These are phyloP conservation scores for Phragmatobia fuliginosa DNA, from an alignment of 2,888 invertebrate species.

Conservation along the genomic window DNA sequence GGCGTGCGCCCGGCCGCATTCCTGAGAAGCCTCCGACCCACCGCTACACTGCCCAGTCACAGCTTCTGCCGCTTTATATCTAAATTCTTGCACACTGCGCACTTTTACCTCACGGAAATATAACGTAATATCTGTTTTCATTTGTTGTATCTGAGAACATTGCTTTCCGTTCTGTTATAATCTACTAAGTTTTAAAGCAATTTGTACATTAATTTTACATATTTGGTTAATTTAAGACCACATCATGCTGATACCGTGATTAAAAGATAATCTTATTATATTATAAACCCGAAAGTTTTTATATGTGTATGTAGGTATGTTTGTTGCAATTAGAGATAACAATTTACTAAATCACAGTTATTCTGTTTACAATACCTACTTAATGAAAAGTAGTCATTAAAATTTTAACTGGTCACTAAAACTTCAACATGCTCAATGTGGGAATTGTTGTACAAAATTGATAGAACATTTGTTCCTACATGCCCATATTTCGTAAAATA, in stretches of 20 bases:
- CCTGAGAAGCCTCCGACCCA: constrained; percentile 79
- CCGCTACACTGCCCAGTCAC: constrained; percentile 50
- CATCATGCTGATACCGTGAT: background rate
- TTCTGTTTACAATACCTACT: constrained; percentile 19
- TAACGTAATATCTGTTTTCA: constrained; percentile 5
- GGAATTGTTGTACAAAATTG: constrained; percentile 38
- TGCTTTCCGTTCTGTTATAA: background rate
- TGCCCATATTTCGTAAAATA: constrained; percentile 18
- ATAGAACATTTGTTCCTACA: constrained; percentile 23
- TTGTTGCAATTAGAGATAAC: too few species aligned
- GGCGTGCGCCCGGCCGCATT: constrained; percentile 76
- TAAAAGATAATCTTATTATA: too few species aligned
- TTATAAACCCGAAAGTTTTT: too few species aligned
- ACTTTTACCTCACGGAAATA: constrained; percentile 8
- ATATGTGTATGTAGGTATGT: too few species aligned
- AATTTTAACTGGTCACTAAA: constrained; percentile 41
- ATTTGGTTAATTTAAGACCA: background rate
- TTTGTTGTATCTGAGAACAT: background rate
- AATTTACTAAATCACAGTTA: constrained; percentile 25
- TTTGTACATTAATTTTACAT: background rate
- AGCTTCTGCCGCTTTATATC: constrained; percentile 69
- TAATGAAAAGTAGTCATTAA: constrained; percentile 25
- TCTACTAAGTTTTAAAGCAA: background rate
- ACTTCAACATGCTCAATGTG: constrained; percentile 27
- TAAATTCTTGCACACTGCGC: constrained; percentile 50